Base-by-base conservation (phyloP, 1,140 invertebrate species). In the Drosophila setifemur region DNA sequence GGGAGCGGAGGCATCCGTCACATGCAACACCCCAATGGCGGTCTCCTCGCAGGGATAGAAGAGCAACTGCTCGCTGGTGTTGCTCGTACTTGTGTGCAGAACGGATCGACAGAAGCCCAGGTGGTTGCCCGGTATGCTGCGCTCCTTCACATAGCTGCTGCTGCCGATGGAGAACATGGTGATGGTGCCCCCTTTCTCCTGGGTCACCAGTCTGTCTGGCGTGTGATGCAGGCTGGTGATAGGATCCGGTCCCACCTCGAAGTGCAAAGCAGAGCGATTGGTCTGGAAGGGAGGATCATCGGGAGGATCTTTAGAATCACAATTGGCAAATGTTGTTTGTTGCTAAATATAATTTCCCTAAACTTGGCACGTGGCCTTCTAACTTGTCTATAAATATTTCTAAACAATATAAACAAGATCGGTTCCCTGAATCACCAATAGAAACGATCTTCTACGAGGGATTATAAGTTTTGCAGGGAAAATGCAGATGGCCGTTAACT, bases 151-250 rank as follows among this genome's bases (percentile, higher is more conserved):
- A 86, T 94, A 94, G 57, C 92, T 92, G 21, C 91, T 91, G 61
- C 93, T 93, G 63, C 92, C 91, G 33, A 93, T 91, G 25, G 92
- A 90, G 92, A 94, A 95, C 52, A 94, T 90, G 90, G 94, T 94
- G 29, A 94, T 91, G 50, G 91, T 90, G 47, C 94, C 94, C 58
- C 92, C 92, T 90, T 95, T 95, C 89, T 94, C 93, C 91, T 95
- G 94, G 21, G 94, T 93, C 42, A 95, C 92, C 72, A 93, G 88
- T 54, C 93, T 92, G 45, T 92, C 88, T 9, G 73, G 45, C 5
- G 78, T 88, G 31, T 89, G 85, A 37, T 88, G 79, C 2, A 90
- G 42, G 43, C 54, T 86, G 4, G 71, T 88, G 4, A 90, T 78
- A 4, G 89, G 85, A 11, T 89, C 70, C n/a, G 49, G 39, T 26